These are phyloP conservation scores for Candidula unifasciata DNA, from an alignment of 2,888 invertebrate species.

Conservation along the genomic window DNA sequence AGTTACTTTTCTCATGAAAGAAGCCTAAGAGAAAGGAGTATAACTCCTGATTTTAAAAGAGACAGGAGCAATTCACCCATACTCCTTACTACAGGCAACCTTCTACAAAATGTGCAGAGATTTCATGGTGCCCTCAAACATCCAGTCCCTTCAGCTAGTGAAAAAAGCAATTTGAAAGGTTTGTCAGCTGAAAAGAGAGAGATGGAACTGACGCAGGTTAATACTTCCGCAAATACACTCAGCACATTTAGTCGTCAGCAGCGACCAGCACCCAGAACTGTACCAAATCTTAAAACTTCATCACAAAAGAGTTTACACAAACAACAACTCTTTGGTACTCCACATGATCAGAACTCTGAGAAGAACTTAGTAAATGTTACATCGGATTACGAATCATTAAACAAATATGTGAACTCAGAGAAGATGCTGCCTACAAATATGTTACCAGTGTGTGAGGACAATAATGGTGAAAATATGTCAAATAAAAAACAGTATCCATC, in stretches of 20 bases:
- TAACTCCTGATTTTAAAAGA: slow-evolving; percentile 30
- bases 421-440: background rate
- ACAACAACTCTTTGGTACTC: background rate
- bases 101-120: slow-evolving; percentile 44
- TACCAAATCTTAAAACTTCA: slow-evolving; percentile 27
- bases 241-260: slow-evolving; percentile 1
- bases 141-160: slow-evolving; percentile 1
- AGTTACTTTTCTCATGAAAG: background rate
- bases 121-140: slow-evolving; percentile 27
- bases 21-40: slow-evolving; percentile 23
- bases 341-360: background rate
- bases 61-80: slow-evolving; percentile 32
- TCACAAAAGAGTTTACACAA: background rate
- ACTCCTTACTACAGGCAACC: slow-evolving; percentile 27
- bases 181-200: background rate
- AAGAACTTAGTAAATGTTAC: background rate
- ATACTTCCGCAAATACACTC: background rate
- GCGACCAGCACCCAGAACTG: slow-evolving; percentile 21
- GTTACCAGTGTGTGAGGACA: background rate
- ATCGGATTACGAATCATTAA: background rate
- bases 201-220: background rate
- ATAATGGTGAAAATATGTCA: slow-evolving; percentile 4
- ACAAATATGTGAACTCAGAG: background rate
- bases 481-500: background rate
- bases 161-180: background rate